phyloP scores from a whole-genome alignment of 2,797 vertebrate species.

The Acropternis orthonyx region DNA sequence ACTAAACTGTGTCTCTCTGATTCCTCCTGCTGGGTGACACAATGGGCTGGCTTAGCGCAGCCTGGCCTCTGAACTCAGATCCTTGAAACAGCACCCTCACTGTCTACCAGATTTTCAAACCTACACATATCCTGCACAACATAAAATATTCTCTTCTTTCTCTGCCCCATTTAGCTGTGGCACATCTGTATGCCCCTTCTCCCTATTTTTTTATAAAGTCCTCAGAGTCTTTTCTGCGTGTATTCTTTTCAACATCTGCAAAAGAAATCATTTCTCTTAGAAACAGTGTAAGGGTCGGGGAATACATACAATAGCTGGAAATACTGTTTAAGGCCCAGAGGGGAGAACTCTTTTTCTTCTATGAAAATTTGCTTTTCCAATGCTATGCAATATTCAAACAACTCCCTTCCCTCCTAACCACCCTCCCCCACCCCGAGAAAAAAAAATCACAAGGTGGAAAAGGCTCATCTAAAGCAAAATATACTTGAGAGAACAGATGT shows the following conservation, averaged over 20 bases:
- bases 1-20: conserved; percentile 33
- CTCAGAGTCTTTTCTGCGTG: not conserved
- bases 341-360: conserved; percentile 38
- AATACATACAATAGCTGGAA: conserved; percentile 67
- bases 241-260: conserved; percentile 65
- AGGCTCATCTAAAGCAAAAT: conserved; percentile 55
- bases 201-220: not conserved
- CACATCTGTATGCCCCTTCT: conserved; percentile 23
- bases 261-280: conserved; percentile 57
- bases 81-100: conserved; percentile 18
- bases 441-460: conserved; percentile 36
- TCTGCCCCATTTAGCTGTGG: not conserved
- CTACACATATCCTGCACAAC: not conserved
- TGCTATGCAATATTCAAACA: conserved; percentile 25
- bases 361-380: conserved; percentile 38
- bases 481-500: conserved; percentile 66
- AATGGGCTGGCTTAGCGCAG: conserved; percentile 30
- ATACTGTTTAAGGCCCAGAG: conserved; percentile 63
- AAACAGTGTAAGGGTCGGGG: conserved; percentile 20
- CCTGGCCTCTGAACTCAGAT: conserved; percentile 39
- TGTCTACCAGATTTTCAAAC: conserved; percentile 33
- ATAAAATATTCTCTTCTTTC: not conserved
- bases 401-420: not conserved
- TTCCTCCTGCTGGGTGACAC: conserved; percentile 52
- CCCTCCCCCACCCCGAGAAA: not conserved